Evolutionary conservation across 2,888 invertebrate species (phyloP).

Genomic region (Eretmocerus hayati): DNA sequence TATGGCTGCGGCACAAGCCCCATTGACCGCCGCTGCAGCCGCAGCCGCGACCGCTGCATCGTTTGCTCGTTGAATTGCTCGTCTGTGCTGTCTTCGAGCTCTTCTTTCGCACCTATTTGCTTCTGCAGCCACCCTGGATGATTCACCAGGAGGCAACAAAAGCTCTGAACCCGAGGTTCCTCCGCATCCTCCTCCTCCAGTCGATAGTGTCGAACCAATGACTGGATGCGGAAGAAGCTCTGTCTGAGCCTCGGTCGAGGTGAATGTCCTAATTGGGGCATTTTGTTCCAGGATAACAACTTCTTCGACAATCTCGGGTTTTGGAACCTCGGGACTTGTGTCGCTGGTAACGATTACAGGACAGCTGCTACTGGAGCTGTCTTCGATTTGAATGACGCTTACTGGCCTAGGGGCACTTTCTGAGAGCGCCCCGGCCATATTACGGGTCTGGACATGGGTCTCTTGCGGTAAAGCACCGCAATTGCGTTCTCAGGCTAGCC

Average conservation of each 20-base stretch:
- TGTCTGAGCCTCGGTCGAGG: slow-evolving; percentile 44
- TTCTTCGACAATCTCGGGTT: slow-evolving; percentile 14
- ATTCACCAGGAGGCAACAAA: slow-evolving; percentile 2
- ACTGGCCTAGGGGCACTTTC: slow-evolving; percentile 45
- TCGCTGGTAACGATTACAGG: slow-evolving; percentile 25
- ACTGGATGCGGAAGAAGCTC: slow-evolving; percentile 19
- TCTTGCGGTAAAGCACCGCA: slow-evolving; percentile 28
- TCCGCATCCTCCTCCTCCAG: too few relatives aligned
- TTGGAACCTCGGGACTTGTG: slow-evolving; percentile 9
- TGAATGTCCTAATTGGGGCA: slow-evolving; percentile 33
- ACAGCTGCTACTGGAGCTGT: slow-evolving; percentile 9
- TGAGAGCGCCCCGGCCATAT: slow-evolving; percentile 44
- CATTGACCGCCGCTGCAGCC: slow-evolving; percentile 17
- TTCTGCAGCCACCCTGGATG: slow-evolving; percentile 35
- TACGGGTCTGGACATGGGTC: slow-evolving; percentile 38
- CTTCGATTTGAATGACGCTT: slow-evolving; percentile 41
- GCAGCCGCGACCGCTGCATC: slow-evolving; percentile 24
- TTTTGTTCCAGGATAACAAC: slow-evolving; percentile 13
- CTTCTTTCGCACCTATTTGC: slow-evolving; percentile 39
- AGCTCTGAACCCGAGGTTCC: too few relatives aligned
- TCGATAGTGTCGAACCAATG: too few relatives aligned
- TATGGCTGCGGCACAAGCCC: slow-evolving; percentile 23
- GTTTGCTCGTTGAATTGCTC: slow-evolving; percentile 29
- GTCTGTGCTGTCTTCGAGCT: slow-evolving; percentile 36
- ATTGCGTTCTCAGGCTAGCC: slow-evolving; percentile 1